Conservation (phyloP, 1,140 invertebrate species). For the Tribolium madens region DNA sequence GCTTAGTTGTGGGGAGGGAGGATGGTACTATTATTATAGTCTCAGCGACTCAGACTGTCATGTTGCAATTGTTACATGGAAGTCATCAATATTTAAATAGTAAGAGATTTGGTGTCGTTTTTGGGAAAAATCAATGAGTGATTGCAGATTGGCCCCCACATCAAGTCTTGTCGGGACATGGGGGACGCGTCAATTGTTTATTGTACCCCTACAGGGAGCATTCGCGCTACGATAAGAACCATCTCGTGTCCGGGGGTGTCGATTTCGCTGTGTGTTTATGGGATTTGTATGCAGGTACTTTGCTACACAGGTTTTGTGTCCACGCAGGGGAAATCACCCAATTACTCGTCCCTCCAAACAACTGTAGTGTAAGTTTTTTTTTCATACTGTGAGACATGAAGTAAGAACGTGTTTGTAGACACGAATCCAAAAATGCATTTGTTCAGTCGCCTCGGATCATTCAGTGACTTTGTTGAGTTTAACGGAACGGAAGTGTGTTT, state of each 20-base stretch:
- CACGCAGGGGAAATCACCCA: conserved; percentile 95
- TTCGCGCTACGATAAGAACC: conserved; percentile 90
- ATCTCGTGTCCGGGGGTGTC: conserved; percentile 94
- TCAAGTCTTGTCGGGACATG: conserved; percentile 91
- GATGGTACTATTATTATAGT: conserved; percentile 98
- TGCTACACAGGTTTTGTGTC: conserved; percentile 96
- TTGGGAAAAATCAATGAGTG: neutral
- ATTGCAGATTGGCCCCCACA: conserved; percentile 88
- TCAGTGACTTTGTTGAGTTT: conserved; percentile 95
- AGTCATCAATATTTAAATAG: conserved; percentile 90
- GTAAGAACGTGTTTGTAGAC: conserved; percentile 70
- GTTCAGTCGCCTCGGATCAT: conserved; percentile 97
- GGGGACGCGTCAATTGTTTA: conserved; percentile 93
- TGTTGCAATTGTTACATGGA: conserved; percentile 92
- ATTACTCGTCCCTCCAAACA: conserved; percentile 90
- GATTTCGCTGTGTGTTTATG: conserved; percentile 98
- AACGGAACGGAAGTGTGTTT: conserved; percentile 94
- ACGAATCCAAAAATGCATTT: conserved; percentile 94
- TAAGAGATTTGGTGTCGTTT: conserved; percentile 61
- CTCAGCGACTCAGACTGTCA: conserved; percentile 94
- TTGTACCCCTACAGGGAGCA: conserved; percentile 95
- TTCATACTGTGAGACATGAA: too few species aligned
- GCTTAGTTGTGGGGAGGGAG: conserved; percentile 93
- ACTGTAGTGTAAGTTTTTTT: conserved; percentile 82
- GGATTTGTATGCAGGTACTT: conserved; percentile 92